These are phyloP conservation scores for Hippocampus mohnikei DNA, from an alignment of 2,113 vertebrate species.

Conservation along the genomic window DNA sequence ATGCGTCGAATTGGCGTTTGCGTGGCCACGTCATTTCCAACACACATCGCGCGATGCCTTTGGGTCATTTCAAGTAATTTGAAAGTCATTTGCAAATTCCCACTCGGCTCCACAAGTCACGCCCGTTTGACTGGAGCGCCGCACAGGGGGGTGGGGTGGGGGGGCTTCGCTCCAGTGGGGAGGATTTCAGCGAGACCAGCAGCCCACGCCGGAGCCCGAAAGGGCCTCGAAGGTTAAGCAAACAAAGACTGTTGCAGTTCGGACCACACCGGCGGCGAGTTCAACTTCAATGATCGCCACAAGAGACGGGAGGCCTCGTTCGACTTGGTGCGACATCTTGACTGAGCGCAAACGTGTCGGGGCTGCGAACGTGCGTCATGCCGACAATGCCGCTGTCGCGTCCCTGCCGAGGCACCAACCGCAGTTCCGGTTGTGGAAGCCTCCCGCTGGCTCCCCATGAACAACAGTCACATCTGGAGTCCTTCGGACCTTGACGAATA, in stretches of 20 bases:
- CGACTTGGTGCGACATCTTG: slow-evolving; percentile 79
- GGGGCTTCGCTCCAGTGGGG: slow-evolving; percentile 50
- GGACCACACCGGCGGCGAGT: slow-evolving; percentile 89
- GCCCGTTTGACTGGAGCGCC: slow-evolving; percentile 40
- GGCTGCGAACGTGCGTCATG: not conserved
- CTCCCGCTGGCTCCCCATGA: slow-evolving; percentile 32
- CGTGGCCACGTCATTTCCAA: not conserved
- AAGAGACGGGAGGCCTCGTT: slow-evolving; percentile 78
- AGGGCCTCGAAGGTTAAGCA: slow-evolving; percentile 87
- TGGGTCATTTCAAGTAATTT: not conserved
- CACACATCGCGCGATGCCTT: not conserved
- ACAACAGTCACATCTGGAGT: slow-evolving; percentile 67
- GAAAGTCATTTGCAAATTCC: not conserved
- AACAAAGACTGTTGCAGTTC: slow-evolving; percentile 85
- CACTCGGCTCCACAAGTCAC: slow-evolving; percentile 24
- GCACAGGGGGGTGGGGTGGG: slow-evolving; percentile 19
- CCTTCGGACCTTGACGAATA: slow-evolving; percentile 57
- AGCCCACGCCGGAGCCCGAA: slow-evolving; percentile 76
- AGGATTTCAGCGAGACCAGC: slow-evolving; percentile 48
- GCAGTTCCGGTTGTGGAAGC: not conserved
- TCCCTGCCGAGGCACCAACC: too few species aligned
- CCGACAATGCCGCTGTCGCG: slow-evolving; percentile 17
- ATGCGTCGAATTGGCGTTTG: not conserved
- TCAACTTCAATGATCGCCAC: slow-evolving; percentile 77
- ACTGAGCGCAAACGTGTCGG: slow-evolving; percentile 65